Base-by-base conservation (phyloP, 2,888 invertebrate species). In the Machimus atricapillus region DNA sequence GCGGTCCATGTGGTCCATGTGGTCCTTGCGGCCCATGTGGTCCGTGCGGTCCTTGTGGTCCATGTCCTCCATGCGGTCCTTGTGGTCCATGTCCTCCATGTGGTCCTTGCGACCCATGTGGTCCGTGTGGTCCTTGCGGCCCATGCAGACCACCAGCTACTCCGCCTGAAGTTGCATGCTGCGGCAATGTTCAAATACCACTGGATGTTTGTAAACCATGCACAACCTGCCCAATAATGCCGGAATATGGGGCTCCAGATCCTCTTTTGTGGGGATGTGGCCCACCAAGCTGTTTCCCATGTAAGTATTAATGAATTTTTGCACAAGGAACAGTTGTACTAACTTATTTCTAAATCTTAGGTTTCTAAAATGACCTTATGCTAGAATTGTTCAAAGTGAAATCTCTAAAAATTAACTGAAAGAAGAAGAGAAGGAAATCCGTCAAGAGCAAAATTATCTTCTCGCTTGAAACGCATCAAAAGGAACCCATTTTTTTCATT, bases 251-350 rank as follows among this genome's bases (percentile, higher is more conserved):
- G 1, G 58, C 40, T 19, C 82, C 82, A 5, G 82, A 82, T 34
- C 82, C 58, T 0, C 16, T 16, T 14, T 31, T 82, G 19, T 82
- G 82, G 82, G 66, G 58, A 23, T 58, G 66, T 37, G 56, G 82
- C 14, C 82, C 82, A 34, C 58, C 82, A 19, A 56, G 37, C 14
- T 82, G 82, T 52, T 82, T 58, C 56, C 82, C 82, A 58, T 82
- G 82, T 82, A 23, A 82, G 82, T 31, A 81, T 27, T 6, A 27
- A 23, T 66, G 12, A 2, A 66, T n/a, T 7, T 52, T 16, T 52
- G 46, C n/a, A 6, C 46, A 7, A 19, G n/a, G 1, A 52, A 16
- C 4, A n/a, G 1, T 52, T 16, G n/a, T 6, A 52, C n/a, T n/a
- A 52, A 52, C 6, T 46, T 52, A 0, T 52, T 52, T 16, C 4